These are phyloP conservation scores for Tokudaia tokunoshimensis DNA, from an alignment of 2,797 vertebrate genomes.

Conservation along the genomic window DNA sequence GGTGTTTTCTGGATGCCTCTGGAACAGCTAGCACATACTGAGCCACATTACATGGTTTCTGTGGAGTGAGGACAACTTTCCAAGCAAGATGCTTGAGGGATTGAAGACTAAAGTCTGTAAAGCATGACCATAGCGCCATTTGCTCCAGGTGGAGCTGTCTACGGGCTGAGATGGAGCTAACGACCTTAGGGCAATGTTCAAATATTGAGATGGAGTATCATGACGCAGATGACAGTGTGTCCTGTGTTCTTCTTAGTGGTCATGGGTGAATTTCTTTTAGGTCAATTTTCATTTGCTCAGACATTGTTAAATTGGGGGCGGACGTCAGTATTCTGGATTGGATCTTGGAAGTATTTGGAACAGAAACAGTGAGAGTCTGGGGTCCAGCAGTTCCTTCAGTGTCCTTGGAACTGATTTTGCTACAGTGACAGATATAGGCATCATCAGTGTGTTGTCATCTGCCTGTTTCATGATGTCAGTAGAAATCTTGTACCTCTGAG, in stretches of 20 bases:
- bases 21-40: background rate
- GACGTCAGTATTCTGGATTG: background rate
- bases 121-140: background rate
- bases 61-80: background rate
- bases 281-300: background rate
- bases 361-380: background rate
- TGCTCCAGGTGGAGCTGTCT: background rate
- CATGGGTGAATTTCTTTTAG: background rate
- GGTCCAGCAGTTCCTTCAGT: background rate
- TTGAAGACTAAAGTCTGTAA: background rate
- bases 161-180: background rate
- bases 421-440: background rate
- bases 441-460: background rate
- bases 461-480: background rate
- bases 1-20: background rate
- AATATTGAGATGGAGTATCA: background rate
- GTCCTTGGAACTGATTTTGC: background rate
- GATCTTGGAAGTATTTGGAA: slow-evolving; percentile 47
- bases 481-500: slow-evolving; percentile 13
- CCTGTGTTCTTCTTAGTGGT: slow-evolving; percentile 42
- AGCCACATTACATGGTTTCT: background rate
- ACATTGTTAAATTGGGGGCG: background rate
- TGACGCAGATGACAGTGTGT: background rate
- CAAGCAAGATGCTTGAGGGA: background rate
- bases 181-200: background rate